These are phyloP conservation scores for Lasioglossum malachurum DNA, from an alignment of 2,888 invertebrate genomes.

Conservation along the genomic window DNA sequence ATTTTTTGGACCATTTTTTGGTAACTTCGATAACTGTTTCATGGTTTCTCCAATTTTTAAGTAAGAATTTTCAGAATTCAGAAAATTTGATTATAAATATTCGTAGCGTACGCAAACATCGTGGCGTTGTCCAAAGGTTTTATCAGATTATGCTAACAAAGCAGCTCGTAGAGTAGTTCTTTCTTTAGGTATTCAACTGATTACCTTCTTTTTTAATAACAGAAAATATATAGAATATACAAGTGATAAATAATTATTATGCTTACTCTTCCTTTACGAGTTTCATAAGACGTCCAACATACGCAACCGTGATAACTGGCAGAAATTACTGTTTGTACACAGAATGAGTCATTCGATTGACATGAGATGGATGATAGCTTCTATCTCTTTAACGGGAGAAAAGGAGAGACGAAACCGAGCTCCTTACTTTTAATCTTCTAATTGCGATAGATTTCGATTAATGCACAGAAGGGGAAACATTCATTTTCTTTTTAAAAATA, in stretches of 20 bases:
- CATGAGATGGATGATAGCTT: not conserved
- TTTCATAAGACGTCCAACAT: not conserved
- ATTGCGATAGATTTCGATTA: not conserved
- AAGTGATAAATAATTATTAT: not conserved
- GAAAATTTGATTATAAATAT: too few relatives aligned
- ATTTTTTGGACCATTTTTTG: too few relatives aligned
- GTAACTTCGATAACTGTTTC: too few relatives aligned
- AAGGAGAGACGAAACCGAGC: not conserved
- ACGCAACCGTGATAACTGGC: not conserved
- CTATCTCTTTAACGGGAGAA: not conserved
- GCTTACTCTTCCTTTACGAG: too few relatives aligned
- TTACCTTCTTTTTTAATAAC: not conserved
- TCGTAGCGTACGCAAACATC: too few relatives aligned
- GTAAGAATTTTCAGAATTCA: too few relatives aligned
- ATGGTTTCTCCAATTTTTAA: too few relatives aligned
- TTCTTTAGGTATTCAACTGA: not conserved
- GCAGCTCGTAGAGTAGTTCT: not conserved
- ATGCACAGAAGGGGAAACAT: too few relatives aligned
- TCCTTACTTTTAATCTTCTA: not conserved
- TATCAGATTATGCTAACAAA: not conserved
- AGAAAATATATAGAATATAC: not conserved
- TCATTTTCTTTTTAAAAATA: too few relatives aligned
- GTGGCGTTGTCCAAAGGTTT: not conserved
- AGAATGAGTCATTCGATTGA: not conserved
- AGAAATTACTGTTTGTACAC: constrained; percentile 1